Evolutionary conservation across 2,797 vertebrate genomes (phyloP).

Genomic region (Acipenser ruthenus): DNA sequence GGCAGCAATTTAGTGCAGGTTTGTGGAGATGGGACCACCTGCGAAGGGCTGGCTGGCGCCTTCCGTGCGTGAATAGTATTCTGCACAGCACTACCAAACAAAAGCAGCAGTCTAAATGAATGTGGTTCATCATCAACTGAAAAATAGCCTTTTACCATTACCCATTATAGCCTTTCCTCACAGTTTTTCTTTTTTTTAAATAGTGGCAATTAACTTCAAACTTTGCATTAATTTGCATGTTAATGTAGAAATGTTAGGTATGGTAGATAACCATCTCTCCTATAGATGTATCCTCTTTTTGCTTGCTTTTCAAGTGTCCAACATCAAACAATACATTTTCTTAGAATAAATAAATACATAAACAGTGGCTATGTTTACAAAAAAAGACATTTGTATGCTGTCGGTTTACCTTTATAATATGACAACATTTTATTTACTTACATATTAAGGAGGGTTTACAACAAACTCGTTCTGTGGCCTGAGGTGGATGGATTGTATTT

Average conservation of each 20-base stretch:
- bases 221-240: constrained; percentile 55
- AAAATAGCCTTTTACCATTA: constrained; percentile 56
- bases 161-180: constrained; percentile 42
- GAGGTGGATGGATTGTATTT: too few relatives aligned
- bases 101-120: constrained; percentile 51
- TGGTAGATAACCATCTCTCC: background rate
- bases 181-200: constrained; percentile 42
- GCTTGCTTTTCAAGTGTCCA: too few relatives aligned
- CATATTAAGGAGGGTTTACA: too few relatives aligned
- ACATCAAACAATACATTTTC: too few relatives aligned
- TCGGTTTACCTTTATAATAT: too few relatives aligned
- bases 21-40: constrained; percentile 86
- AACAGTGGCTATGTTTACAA: too few relatives aligned
- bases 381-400: too few relatives aligned
- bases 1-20: constrained; percentile 87
- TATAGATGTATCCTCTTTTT: too few relatives aligned
- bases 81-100: constrained; percentile 39
- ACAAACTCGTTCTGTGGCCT: too few relatives aligned
- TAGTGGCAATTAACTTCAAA: constrained; percentile 57
- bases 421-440: too few relatives aligned
- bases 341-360: too few relatives aligned
- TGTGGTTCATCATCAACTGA: constrained; percentile 54
- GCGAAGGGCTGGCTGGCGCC: constrained; percentile 61
- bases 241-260: constrained; percentile 45
- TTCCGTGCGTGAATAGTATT: constrained; percentile 44